Base-by-base conservation (phyloP, 2,113 vertebrate species). In the Lophius piscatorius region DNA sequence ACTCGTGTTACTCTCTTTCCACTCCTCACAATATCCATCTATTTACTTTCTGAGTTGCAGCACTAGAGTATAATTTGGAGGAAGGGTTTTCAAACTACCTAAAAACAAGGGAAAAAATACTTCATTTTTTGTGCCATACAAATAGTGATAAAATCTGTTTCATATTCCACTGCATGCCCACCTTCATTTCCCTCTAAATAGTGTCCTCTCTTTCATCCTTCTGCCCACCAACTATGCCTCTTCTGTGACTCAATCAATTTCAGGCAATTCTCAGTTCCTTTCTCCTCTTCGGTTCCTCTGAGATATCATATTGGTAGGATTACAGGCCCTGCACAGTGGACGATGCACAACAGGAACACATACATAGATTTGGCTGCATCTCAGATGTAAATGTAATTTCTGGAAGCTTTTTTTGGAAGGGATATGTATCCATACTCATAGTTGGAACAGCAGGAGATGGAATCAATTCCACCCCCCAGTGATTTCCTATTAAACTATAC, bases 381-480 rank as follows among this genome's bases (percentile, higher is more conserved):
- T 64, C 23, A 50, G 36, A 50, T 55, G 11, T 52, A 70, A 70
- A 44, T 65, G 20, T 55, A 22, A 50, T 62, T 63, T 69, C 39
- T 45, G 18, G 21, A 60, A 57, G 44, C 47, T 41, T 22, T 52
- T 63, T 23, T 65, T 52, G 63, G 67, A 64, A 54, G 22, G 48
- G 62, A 36, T 51, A 35, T 57, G 50, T 21, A 40, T 62, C 46
- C 17, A 33, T 12, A 58, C 18, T 45, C 16, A 7, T 6, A 26
- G 56, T 40, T 17, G 28, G 82, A 80, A 76, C 78, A 80, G 80
- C 40, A 77, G 40, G 20, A 68, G 48, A 18, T 16, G n/a, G 68
- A 86, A 76, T 85, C 68, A 33, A 88, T 88, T 82, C 65, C 58
- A 80, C 72, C 76, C 78, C 70, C 71, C 50, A 48, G 71, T 4